phyloP scores from a whole-genome alignment of 2,888 invertebrate genomes.

The Chironomus tentans region DNA sequence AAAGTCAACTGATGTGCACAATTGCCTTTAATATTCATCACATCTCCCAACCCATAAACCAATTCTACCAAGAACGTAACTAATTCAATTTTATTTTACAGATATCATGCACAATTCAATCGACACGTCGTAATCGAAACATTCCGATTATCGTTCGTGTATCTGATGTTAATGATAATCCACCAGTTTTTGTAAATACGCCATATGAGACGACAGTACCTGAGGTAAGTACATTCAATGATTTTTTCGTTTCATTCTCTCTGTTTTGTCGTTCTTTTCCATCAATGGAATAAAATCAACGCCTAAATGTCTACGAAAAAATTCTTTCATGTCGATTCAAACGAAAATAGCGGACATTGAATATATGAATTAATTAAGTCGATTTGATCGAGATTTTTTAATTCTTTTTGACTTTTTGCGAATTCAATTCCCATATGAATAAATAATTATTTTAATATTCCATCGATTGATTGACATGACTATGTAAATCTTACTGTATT shows the following conservation, averaged over 20 bases:
- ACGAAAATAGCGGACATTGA: too few species aligned
- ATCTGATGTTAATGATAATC: slow-evolving; percentile 84
- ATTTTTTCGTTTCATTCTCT: too few species aligned
- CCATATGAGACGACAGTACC: slow-evolving; percentile 77
- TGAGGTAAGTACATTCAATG: slow-evolving; percentile 54
- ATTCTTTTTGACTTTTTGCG: too few species aligned
- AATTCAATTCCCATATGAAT: too few species aligned
- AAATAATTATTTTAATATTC: too few species aligned
- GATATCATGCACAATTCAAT: slow-evolving; percentile 74
- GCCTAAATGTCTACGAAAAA: slow-evolving; percentile 10
- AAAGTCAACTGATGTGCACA: too few species aligned
- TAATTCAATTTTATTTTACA: slow-evolving; percentile 40
- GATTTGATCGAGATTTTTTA: too few species aligned
- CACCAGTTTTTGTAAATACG: slow-evolving; percentile 71
- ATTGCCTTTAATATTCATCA: too few species aligned
- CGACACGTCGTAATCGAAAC: slow-evolving; percentile 69
- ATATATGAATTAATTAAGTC: not conserved
- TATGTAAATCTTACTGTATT: too few species aligned
- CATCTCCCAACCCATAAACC: too few species aligned
- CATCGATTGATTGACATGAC: too few species aligned
- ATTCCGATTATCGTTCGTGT: slow-evolving; percentile 84
- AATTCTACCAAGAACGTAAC: too few species aligned
- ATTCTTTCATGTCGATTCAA: not conserved
- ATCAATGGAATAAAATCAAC: not conserved
- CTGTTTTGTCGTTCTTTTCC: not conserved